phyloP scores from a whole-genome alignment of 1,140 invertebrate genomes.

The Ceratitis capitata region DNA sequence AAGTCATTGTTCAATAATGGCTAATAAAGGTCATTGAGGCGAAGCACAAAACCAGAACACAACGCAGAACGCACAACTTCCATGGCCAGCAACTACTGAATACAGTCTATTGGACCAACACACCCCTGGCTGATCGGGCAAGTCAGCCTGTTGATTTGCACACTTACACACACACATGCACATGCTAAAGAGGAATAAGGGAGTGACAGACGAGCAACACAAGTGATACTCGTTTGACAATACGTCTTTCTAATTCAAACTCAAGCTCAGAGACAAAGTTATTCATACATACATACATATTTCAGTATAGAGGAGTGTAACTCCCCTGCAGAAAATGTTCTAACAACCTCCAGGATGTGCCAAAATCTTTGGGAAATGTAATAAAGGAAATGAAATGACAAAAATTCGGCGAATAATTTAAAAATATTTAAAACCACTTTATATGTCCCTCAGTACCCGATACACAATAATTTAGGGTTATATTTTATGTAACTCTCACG shows the following conservation, averaged over 20 bases:
- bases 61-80: too few species aligned
- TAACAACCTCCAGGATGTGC: too few species aligned
- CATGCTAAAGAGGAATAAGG: too few species aligned
- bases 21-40: slow-evolving; percentile 29
- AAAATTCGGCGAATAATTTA: too few species aligned
- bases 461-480: too few species aligned
- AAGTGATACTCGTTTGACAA: background rate
- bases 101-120: background rate
- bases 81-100: background rate
- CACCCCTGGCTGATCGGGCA: background rate
- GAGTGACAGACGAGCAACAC: background rate
- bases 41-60: background rate
- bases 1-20: slow-evolving; percentile 38
- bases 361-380: too few species aligned
- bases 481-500: too few species aligned
- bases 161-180: too few species aligned
- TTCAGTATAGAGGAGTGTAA: background rate
- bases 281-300: background rate
- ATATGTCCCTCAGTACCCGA: too few species aligned
- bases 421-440: too few species aligned
- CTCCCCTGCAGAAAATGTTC: background rate
- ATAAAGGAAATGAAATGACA: too few species aligned
- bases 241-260: background rate
- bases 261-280: background rate
- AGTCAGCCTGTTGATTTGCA: slow-evolving; percentile 6